phyloP scores from a whole-genome alignment of 2,113 vertebrate species.

The Dasyprocta punctata region DNA sequence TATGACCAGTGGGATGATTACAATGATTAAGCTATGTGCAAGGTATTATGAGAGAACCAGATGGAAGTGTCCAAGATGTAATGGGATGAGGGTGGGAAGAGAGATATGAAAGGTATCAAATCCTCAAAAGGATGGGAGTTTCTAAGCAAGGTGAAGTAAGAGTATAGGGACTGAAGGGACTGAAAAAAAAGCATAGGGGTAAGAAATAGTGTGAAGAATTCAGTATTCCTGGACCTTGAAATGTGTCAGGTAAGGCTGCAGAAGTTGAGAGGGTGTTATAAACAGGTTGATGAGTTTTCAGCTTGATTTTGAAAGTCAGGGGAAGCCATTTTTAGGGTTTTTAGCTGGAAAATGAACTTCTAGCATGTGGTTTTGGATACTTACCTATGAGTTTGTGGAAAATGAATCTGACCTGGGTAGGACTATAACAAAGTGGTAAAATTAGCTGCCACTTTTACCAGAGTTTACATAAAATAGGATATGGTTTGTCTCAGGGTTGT shows the following conservation, averaged over 20 bases:
- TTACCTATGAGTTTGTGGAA: not conserved
- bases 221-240: not conserved
- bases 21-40: not conserved
- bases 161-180: not conserved
- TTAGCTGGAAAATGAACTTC: not conserved
- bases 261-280: not conserved
- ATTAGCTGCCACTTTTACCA: not conserved
- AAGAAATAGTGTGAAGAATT: not conserved
- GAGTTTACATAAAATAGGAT: not conserved
- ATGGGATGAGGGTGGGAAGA: not conserved
- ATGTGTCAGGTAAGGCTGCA: not conserved
- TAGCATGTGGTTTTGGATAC: not conserved
- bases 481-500: not conserved
- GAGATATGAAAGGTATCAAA: not conserved
- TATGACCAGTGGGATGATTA: not conserved
- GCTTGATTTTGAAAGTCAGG: conserved; percentile 27
- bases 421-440: no score
- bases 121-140: not conserved
- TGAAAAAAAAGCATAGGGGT: not conserved
- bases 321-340: not conserved
- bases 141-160: not conserved
- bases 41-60: not conserved
- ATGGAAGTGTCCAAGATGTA: not conserved
- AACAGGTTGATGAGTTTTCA: not conserved
- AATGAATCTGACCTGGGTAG: not conserved